Conservation (phyloP, 2,888 invertebrate species). For the Gymnoscelis rufifasciata region DNA sequence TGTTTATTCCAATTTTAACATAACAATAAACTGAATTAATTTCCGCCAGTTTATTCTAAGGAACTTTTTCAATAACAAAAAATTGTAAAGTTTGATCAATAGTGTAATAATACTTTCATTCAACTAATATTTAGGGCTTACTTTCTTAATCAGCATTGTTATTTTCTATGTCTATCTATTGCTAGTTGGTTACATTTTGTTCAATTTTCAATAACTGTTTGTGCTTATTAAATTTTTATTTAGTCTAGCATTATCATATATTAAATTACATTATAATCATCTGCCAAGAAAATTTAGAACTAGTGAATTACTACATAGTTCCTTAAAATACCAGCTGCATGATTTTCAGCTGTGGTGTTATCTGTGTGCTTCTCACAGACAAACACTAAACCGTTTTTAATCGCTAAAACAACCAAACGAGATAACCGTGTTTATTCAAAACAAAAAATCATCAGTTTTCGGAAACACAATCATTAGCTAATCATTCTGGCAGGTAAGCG, state of each 20-base stretch:
- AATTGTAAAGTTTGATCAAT: neutral
- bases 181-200: conserved; percentile 1
- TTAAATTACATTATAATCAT: too few species aligned
- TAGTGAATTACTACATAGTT: too few species aligned
- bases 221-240: too few species aligned
- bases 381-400: conserved; percentile 58
- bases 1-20: conserved; percentile 47
- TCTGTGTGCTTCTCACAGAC: conserved; percentile 45
- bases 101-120: too few species aligned
- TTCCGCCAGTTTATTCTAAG: conserved; percentile 36
- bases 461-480: conserved; percentile 55
- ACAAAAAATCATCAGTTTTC: conserved; percentile 32
- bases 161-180: too few species aligned
- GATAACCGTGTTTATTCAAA: conserved; percentile 28
- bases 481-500: conserved; percentile 60
- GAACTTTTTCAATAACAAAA: conserved; percentile 15
- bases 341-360: conserved; percentile 25
- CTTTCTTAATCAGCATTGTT: too few species aligned
- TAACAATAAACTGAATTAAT: conserved; percentile 60
- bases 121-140: too few species aligned
- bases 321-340: too few species aligned
- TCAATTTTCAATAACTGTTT: too few species aligned
- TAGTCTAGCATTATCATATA: too few species aligned
- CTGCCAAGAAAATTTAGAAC: too few species aligned
- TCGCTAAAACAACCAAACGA: conserved; percentile 54